Evolutionary conservation across 2,888 invertebrate species (phyloP), one percentile per base, ranked within the genome.

Genomic region (Gryllus longicercus): DNA sequence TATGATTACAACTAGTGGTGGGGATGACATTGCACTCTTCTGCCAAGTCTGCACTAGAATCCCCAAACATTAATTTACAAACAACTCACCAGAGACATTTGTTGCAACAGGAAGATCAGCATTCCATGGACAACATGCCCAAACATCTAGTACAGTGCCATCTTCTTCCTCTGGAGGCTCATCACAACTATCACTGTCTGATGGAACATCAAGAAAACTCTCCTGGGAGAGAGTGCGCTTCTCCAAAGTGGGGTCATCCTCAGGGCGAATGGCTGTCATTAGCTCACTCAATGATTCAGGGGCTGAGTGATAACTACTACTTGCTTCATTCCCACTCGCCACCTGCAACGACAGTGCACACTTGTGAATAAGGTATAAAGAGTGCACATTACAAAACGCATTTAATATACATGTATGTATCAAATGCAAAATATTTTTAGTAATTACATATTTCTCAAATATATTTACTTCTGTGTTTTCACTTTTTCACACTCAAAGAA

Each of bases 231-330:
- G 75, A 23, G 16, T 8, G 16, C 76, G 49, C 18, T 76, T 76
- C 21, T 49, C 74, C 21, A 25, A 75, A 38, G 63, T 51, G 3
- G 4, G 14, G 5, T 50, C 50, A 77, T 49, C 49, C 50, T 49
- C 12, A 16, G 25, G 16, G 50, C 75, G 50, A 14, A 49, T n/a
- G 76, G 76, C 80, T 51, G 63, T 78, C 38, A 81, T 50, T 16
- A 80, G 50, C 18, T 82, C 82, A 76, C 77, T 81, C 2, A 81
- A 51, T 10, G 83, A 82, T 12, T 82, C 82, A 12, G 80, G 50
- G n/a, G 79, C 81, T 2, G 83, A 83, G 51, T 83, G 82, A 74
- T 83, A 83, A 74, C 83, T 83, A 77, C 82, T 82, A 23, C 82
- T 82, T 2, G 79, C 82, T 51, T 83, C 83, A 74, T 81, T 82